Evolutionary conservation across 2,113 vertebrate genomes (phyloP).

Genomic region (Pelecanoides urinatrix): DNA sequence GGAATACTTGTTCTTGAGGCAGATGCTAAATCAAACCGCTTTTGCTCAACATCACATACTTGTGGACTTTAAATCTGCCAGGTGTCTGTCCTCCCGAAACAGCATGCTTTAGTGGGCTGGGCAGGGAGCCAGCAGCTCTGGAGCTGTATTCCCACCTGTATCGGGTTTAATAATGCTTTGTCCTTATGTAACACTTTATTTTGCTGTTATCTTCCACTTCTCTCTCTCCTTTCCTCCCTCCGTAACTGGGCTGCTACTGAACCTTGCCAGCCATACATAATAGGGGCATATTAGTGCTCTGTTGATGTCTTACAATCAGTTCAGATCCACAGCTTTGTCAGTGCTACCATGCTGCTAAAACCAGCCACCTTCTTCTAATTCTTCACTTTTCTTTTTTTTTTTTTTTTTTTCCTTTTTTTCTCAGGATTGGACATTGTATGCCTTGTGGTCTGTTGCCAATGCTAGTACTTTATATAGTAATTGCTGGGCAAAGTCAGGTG

Average conservation of each 20-base stretch:
- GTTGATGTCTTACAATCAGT: background rate
- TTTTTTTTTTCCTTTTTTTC: background rate
- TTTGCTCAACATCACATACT: background rate
- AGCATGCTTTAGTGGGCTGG: background rate
- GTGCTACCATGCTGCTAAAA: background rate
- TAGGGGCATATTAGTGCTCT: background rate
- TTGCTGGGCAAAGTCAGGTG: background rate
- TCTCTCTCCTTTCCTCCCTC: background rate
- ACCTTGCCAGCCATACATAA: background rate
- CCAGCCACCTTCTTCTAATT: background rate
- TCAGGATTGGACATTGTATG: background rate
- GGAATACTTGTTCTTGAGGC: background rate
- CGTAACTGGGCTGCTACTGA: background rate
- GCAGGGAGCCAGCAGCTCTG: background rate
- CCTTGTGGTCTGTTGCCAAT: background rate
- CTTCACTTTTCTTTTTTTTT: background rate
- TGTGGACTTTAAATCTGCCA: background rate
- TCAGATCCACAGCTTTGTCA: background rate
- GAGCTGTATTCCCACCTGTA: background rate
- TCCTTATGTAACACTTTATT: background rate
- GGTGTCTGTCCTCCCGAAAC: background rate
- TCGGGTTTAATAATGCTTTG: background rate
- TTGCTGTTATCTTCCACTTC: background rate
- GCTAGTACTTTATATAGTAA: background rate
- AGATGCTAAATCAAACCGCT: background rate